Evolutionary conservation across 2,888 invertebrate genomes (phyloP), one percentile per base, ranked within the genome.

Genomic region (Clitarchus hookeri): DNA sequence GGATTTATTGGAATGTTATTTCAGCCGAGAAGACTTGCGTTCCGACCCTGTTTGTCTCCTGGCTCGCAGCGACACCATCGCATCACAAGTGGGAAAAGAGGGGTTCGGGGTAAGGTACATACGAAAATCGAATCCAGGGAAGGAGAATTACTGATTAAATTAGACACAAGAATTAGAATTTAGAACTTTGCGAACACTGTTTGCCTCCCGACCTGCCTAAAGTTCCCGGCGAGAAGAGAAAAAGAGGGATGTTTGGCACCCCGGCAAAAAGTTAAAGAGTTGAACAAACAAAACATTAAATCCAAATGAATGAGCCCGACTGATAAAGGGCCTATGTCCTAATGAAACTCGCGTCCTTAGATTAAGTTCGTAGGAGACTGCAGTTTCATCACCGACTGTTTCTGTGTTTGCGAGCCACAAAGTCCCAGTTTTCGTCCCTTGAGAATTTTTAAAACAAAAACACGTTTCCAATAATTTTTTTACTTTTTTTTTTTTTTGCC

Each of bases 101-200:
- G 9, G 44, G 82, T 36, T 11, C 4, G 11, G 82, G 36, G 82
- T 36, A 23, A 82, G 36, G 82, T 82, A 82, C 82, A 82, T 26
- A 27, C 27, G 36, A 13, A 82, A 44, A 82, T 82, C 82, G 82
- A 82, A 82, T 82, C 82, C 82, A 82, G 82, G 82, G 44, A 44
- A 82, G 82, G 27, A 82, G 44, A 82, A 82, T 82, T 82, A 82
- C 19, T 82, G 82, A 82, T 82, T 82, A 36, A 82, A 82, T 82
- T 82, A 82, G 82, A 82, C 82, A 82, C 82, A 82, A 82, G 82
- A 82, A 82, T 82, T 82, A 82, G 82, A 82, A 82, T 82, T 82
- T 82, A 82, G 82, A 82, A 82, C 82, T 23, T 36, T 23, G 82
- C 19, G 23, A 82, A 82, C n/a, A n/a, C 27, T 82, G 82, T 82